Percentiles rank a stretch among this genome's conserved stretches.
Evolutionary conservation across 2,888 invertebrate species (phyloP).

Genomic region (Yponomeuta cagnagella): DNA sequence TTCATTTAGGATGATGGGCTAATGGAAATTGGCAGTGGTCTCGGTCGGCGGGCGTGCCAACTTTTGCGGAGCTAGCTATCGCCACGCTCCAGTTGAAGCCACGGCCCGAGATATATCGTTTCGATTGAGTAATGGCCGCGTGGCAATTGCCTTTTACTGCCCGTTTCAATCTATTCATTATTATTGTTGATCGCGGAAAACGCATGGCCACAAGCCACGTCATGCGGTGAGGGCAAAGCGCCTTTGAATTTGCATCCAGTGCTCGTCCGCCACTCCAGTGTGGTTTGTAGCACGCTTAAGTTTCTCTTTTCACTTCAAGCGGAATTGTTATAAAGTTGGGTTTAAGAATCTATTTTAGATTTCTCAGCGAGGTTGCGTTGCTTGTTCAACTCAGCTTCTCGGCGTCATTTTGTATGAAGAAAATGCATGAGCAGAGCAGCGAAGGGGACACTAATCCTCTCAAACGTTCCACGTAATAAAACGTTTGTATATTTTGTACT

Average conservation of each 20-base stretch:
- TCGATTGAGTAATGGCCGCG: constrained; percentile 71
- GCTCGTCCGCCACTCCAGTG: too few relatives aligned
- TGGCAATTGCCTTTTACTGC: constrained; percentile 57
- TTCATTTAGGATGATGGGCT: constrained; percentile 75
- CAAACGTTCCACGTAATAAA: not conserved
- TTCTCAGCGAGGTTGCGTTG: too few relatives aligned
- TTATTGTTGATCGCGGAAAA: constrained; percentile 26
- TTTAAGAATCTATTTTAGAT: too few relatives aligned
- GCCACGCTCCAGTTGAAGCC: constrained; percentile 59
- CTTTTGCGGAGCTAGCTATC: constrained; percentile 72
- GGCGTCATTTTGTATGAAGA: not conserved
- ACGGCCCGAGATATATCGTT: constrained; percentile 65
- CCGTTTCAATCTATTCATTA: constrained; percentile 48
- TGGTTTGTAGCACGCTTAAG: too few relatives aligned
- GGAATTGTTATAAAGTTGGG: too few relatives aligned
- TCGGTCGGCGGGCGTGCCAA: constrained; percentile 67
- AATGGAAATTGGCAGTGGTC: constrained; percentile 75
- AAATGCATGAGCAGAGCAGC: not conserved
- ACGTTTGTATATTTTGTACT: not conserved
- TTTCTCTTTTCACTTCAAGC: not conserved
- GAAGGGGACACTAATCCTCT: not conserved
- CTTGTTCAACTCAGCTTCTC: too few relatives aligned
- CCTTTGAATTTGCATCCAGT: too few relatives aligned
- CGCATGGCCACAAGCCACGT: too few relatives aligned
- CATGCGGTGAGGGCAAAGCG: too few relatives aligned